phyloP scores from a whole-genome alignment of 2,797 vertebrate species.

The Austrolebias charrua region DNA sequence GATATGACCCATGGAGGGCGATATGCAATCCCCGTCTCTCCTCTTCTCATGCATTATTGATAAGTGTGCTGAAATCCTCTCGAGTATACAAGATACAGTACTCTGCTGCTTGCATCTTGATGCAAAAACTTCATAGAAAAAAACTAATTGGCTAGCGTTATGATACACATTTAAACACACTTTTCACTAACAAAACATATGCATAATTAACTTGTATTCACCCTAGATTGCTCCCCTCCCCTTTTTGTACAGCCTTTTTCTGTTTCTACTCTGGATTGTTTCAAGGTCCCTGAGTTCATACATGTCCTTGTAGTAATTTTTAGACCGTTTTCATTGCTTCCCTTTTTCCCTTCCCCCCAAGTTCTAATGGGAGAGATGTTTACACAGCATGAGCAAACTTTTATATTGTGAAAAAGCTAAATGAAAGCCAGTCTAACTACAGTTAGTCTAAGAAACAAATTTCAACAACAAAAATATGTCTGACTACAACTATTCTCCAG shows the following conservation, averaged over 20 bases:
- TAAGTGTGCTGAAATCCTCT: slow-evolving; percentile 66
- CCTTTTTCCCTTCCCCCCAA: slow-evolving; percentile 16
- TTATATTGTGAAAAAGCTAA: slow-evolving; percentile 16
- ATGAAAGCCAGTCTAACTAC: slow-evolving; percentile 28
- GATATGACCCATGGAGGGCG: slow-evolving; percentile 66
- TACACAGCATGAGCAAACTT: slow-evolving; percentile 15
- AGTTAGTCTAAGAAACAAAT: slow-evolving; percentile 38
- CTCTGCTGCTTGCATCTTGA: slow-evolving; percentile 60
- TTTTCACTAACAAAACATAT: slow-evolving; percentile 12
- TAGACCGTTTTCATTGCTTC: slow-evolving; percentile 21
- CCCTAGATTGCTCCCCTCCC: slow-evolving; percentile 1
- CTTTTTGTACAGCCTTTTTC: slow-evolving; percentile 55
- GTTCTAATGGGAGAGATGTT: slow-evolving; percentile 29
- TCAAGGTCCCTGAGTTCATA: slow-evolving; percentile 57
- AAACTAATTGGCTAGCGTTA: slow-evolving; percentile 28
- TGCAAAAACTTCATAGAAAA: slow-evolving; percentile 57
- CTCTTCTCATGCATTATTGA: slow-evolving; percentile 79
- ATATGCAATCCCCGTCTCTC: slow-evolving; percentile 70
- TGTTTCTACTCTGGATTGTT: slow-evolving; percentile 58
- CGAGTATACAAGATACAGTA: slow-evolving; percentile 42
- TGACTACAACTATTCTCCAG: slow-evolving; percentile 73
- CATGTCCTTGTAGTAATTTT: slow-evolving; percentile 48
- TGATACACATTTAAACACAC: neutral
- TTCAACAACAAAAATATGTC: slow-evolving; percentile 62
- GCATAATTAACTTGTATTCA: slow-evolving; percentile 4